Conservation (phyloP, 64 coral and sea anemone genomes). For the Pocillopora damicornis region DNA sequence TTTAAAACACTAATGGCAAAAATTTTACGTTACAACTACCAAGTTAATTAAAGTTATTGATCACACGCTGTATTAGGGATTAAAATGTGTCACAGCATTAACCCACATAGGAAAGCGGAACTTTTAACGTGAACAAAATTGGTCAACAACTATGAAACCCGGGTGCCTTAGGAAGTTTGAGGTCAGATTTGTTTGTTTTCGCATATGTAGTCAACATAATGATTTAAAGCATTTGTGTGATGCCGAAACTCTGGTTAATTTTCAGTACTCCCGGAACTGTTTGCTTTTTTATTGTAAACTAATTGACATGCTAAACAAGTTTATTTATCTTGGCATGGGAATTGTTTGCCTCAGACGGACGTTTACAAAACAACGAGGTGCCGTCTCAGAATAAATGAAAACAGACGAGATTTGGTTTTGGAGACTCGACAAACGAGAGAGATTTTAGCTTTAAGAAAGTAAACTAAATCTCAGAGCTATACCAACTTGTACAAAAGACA, state of each 20-base stretch:
- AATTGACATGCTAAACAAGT: background rate
- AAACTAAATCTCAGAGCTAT: background rate
- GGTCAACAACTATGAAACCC: too few relatives aligned
- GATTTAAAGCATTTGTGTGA: background rate
- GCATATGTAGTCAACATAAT: too few relatives aligned
- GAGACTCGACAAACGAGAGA: background rate
- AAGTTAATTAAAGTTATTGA: background rate
- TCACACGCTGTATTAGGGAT: background rate
- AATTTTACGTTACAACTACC: background rate
- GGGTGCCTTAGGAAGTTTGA: too few relatives aligned
- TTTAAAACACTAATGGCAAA: background rate
- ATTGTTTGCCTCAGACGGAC: background rate
- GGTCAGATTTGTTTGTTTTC: too few relatives aligned
- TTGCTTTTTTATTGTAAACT: slow-evolving; percentile 14
- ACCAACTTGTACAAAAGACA: background rate
- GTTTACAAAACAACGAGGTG: background rate
- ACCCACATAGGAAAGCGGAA: background rate
- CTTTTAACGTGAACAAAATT: too few relatives aligned
- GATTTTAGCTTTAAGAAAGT: background rate
- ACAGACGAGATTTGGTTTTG: background rate
- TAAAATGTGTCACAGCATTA: background rate
- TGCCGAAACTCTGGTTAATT: background rate
- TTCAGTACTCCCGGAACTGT: background rate
- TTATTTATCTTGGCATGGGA: background rate
- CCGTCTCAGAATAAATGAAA: background rate